Evolutionary conservation across 1,140 invertebrate genomes (phyloP).

Genomic region (Aphelinus certus): DNA sequence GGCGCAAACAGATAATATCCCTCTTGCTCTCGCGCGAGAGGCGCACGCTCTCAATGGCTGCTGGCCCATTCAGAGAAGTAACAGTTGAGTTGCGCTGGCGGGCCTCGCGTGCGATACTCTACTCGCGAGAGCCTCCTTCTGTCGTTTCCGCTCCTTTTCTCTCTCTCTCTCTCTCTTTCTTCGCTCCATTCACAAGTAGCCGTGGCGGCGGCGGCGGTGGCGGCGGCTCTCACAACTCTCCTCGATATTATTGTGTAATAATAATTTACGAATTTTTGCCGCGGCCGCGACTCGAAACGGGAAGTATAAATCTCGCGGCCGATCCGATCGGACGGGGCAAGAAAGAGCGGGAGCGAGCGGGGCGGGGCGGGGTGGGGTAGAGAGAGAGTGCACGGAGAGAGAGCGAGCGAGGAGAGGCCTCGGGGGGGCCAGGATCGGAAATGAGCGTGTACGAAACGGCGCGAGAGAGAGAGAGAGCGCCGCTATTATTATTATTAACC

Average conservation of each 20-base stretch:
- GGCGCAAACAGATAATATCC: too few species aligned
- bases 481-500: slow-evolving; percentile 29
- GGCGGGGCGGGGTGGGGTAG: background rate
- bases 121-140: slow-evolving; percentile 7
- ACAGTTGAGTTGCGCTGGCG: too few species aligned
- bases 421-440: slow-evolving; percentile 25
- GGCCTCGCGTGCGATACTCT: background rate
- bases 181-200: background rate
- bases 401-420: background rate
- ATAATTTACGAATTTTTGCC: slow-evolving; percentile 1
- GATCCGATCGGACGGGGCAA: background rate
- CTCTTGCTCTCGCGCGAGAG: too few species aligned
- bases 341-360: background rate
- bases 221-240: background rate
- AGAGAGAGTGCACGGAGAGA: slow-evolving; percentile 15
- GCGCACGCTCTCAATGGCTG: too few species aligned
- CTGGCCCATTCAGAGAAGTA: too few species aligned
- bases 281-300: background rate
- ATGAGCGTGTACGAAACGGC: slow-evolving; percentile 8
- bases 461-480: background rate
- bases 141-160: slow-evolving; percentile 21
- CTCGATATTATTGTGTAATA: slow-evolving; percentile 11
- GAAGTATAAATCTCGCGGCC: slow-evolving; percentile 27
- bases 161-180: background rate
- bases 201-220: background rate